Evolutionary conservation across 2,113 vertebrate genomes (phyloP).

Genomic region (Halichoerus grypus): DNA sequence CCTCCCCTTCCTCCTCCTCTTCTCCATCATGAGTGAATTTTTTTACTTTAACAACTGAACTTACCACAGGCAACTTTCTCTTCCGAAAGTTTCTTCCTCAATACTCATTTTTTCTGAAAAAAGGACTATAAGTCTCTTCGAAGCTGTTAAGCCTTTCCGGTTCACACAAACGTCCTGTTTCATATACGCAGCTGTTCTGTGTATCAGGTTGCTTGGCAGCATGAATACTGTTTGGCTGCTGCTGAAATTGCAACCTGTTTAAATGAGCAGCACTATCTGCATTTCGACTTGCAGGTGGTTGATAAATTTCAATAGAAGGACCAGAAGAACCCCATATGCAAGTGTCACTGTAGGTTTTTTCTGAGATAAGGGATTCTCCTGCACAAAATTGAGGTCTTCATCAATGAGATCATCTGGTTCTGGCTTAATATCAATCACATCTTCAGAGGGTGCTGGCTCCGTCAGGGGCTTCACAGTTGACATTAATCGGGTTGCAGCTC

Average conservation of each 20-base stretch:
- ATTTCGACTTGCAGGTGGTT: conserved; percentile 89
- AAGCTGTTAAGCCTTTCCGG: conserved; percentile 86
- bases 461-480: conserved; percentile 94
- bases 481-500: conserved; percentile 89
- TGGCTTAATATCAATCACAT: conserved; percentile 97
- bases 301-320: conserved; percentile 91
- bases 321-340: conserved; percentile 86
- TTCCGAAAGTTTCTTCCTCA: conserved; percentile 94
- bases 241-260: conserved; percentile 84
- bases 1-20: conserved; percentile 91
- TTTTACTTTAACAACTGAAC: conserved; percentile 96
- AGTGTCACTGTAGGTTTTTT: conserved; percentile 87
- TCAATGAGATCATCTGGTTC: conserved; percentile 96
- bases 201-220: conserved; percentile 79
- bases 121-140: conserved; percentile 87
- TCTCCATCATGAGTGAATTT: conserved; percentile 89
- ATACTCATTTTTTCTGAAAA: conserved; percentile 88
- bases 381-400: conserved; percentile 90
- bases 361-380: conserved; percentile 87
- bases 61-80: conserved; percentile 94
- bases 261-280: conserved; percentile 78
- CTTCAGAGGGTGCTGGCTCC: conserved; percentile 94
- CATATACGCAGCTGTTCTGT: conserved; percentile 85
- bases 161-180: conserved; percentile 83
- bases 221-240: conserved; percentile 80